Percentiles rank a stretch among this genome's conserved stretches.
Conservation (phyloP, 92 coral and sea anemone genomes). For the Porites lobata region DNA sequence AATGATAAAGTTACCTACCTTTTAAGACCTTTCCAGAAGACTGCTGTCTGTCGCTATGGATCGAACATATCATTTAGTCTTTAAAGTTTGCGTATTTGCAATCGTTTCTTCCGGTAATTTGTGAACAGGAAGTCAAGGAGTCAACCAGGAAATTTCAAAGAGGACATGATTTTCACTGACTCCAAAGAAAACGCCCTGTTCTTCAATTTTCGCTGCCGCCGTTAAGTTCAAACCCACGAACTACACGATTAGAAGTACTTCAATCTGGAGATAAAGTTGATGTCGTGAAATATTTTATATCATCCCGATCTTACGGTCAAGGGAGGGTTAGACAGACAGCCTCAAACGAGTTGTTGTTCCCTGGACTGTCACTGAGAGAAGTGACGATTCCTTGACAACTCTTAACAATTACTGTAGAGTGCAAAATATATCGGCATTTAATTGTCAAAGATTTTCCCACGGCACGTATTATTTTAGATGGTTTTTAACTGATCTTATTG, state of each 20-base stretch:
- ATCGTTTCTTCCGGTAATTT: not conserved
- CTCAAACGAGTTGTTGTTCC: too few species aligned
- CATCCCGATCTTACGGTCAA: too few species aligned
- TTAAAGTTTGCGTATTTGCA: slow-evolving; percentile 28
- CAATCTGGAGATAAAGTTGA: too few species aligned
- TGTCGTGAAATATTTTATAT: too few species aligned
- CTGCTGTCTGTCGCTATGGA: not conserved
- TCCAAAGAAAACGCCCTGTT: not conserved
- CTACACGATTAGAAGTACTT: not conserved
- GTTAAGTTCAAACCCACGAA: not conserved
- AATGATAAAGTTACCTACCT: too few species aligned
- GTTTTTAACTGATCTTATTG: too few species aligned
- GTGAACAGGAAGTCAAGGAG: slow-evolving; percentile 4
- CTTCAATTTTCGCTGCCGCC: not conserved
- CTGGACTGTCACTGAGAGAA: too few species aligned
- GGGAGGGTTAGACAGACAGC: too few species aligned
- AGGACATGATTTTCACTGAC: slow-evolving; percentile 10
- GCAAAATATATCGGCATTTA: not conserved
- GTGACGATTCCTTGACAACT: too few species aligned
- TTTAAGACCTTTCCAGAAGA: not conserved
- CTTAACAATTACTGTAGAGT: too few species aligned
- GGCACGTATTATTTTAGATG: too few species aligned
- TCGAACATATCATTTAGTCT: not conserved
- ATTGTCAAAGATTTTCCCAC: not conserved
- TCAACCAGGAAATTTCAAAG: not conserved